phyloP scores from a whole-genome alignment of 2,113 vertebrate species.

The Microtus pennsylvanicus region DNA sequence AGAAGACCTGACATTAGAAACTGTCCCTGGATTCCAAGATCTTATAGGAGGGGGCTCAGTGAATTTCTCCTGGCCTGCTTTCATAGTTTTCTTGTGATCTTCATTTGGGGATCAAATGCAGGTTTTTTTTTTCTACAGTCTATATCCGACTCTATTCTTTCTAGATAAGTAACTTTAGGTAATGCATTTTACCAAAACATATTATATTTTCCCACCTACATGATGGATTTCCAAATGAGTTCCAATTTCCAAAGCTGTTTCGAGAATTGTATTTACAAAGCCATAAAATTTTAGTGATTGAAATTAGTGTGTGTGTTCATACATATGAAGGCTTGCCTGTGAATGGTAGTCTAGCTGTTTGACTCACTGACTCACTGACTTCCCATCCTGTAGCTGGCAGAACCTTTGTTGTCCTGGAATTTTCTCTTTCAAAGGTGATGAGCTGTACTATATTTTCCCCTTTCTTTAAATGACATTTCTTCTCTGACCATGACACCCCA shows the following conservation, averaged over 20 bases:
- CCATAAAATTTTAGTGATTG: neutral
- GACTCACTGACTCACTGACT: neutral
- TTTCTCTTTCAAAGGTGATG: slow-evolving; percentile 18
- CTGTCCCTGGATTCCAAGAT: neutral
- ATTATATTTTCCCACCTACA: neutral
- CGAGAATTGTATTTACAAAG: neutral
- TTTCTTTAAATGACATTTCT: neutral
- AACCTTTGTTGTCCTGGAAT: neutral
- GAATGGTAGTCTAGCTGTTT: neutral
- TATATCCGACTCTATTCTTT: neutral
- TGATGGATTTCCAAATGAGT: neutral
- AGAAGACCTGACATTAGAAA: neutral
- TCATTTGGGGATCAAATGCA: neutral
- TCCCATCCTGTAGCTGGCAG: neutral
- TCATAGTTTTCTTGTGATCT: neutral
- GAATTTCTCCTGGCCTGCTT: neutral
- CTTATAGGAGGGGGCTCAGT: neutral
- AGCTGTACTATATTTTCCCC: neutral
- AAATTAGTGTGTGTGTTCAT: neutral
- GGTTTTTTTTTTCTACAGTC: neutral
- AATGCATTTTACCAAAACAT: neutral
- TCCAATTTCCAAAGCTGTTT: neutral
- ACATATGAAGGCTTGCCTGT: neutral
- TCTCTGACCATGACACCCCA: neutral
- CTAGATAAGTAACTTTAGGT: neutral